These are phyloP conservation scores for Pegoplata infirma DNA, from an alignment of 2,888 invertebrate species.

Conservation along the genomic window DNA sequence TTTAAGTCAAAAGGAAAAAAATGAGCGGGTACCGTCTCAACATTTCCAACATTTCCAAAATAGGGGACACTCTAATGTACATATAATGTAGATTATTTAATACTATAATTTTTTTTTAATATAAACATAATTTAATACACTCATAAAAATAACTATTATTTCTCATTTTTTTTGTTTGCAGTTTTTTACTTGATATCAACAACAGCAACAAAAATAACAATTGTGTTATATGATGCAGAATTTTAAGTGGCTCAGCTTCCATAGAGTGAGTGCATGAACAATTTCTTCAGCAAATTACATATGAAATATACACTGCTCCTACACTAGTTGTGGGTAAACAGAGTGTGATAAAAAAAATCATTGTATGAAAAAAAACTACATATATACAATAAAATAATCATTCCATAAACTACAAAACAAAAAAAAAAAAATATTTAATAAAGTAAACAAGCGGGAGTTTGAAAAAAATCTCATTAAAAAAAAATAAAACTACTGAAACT, in stretches of 20 bases:
- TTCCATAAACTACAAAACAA: conserved; percentile 13
- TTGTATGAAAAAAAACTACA: not conserved
- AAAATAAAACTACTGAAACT: conserved; percentile 20
- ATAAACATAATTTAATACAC: conserved; percentile 24
- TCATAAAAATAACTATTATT: not conserved
- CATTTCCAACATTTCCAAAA: too few species aligned
- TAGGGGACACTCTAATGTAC: too few species aligned
- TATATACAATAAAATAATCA: conserved; percentile 31
- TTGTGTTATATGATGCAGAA: conserved; percentile 3
- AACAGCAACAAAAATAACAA: conserved; percentile 4
- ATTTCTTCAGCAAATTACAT: not conserved
- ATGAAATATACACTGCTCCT: conserved; percentile 1
- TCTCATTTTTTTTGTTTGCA: conserved; percentile 21
- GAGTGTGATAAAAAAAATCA: conserved; percentile 20
- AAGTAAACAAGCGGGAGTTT: conserved; percentile 28
- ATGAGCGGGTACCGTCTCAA: too few species aligned
- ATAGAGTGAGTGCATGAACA: conserved; percentile 3
- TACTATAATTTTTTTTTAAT: too few species aligned
- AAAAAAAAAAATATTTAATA: not conserved
- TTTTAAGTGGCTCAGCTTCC: not conserved
- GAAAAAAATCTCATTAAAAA: conserved; percentile 6
- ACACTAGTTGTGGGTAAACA: not conserved
- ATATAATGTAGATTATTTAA: too few species aligned
- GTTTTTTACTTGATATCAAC: conserved; percentile 11
- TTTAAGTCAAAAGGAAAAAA: too few species aligned